Conservation (phyloP, 2,113 vertebrate genomes). For the human (Homo sapiens) region DNA sequence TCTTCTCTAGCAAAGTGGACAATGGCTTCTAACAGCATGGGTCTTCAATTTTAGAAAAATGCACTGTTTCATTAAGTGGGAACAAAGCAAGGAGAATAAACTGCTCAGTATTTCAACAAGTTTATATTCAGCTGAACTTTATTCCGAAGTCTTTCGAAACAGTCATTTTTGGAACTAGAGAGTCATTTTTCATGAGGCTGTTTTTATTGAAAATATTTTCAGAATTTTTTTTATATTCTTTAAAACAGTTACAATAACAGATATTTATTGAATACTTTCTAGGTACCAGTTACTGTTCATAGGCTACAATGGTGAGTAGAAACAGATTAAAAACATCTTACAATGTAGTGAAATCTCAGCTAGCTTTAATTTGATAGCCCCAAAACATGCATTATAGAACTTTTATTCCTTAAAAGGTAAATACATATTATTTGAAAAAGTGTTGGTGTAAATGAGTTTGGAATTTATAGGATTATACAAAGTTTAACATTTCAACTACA, state of each 20-base stretch:
- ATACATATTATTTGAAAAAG: background rate
- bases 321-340: background rate
- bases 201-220: background rate
- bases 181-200: background rate
- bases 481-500: background rate
- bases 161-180: background rate
- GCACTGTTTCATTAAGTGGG: background rate
- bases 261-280: constrained; percentile 14
- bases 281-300: background rate
- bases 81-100: background rate
- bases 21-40: background rate
- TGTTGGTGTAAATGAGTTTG: background rate
- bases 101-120: background rate
- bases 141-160: constrained; percentile 38
- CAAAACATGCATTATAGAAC: background rate
- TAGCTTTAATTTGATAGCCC: background rate
- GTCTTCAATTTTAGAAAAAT: background rate
- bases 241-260: background rate
- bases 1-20: background rate
- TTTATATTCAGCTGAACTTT: background rate
- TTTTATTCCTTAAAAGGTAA: background rate
- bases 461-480: background rate
- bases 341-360: background rate
- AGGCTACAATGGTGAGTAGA: background rate
- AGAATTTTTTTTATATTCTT: background rate